Base-by-base conservation (phyloP, 1,140 invertebrate genomes). In the Muscidifurax raptorellus region DNA sequence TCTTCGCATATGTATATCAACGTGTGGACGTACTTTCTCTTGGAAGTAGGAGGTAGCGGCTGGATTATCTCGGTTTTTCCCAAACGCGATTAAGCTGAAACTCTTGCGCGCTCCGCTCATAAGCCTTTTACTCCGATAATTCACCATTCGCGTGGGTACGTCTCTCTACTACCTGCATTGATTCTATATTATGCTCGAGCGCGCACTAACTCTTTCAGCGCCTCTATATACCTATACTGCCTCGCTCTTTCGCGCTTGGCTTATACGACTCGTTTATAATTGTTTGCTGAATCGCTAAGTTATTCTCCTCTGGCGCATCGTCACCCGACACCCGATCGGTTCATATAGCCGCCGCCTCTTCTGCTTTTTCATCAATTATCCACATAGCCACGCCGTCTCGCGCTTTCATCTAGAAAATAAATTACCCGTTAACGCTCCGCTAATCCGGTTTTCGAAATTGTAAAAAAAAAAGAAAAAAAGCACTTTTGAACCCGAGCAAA, bases 1-100 rank as follows among this genome's bases (percentile, higher is more conserved):
- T 69, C 28, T 18, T 27, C 27, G 30, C 1, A 78, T 80, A 83
- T 82, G 80, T 25, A 40, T 30, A 72, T 32, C 69, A 82, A 52
- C 86, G 72, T 36, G 80, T 75, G 75, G 77, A 1, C 3, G 27
- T 52, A 52, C 74, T 80, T 22, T 69, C 27, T 71, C 67, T 71
- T 30, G 9, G 6, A 47, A 69, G 59, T 30, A 66, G 64, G 6
- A 28, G 64, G 15, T 22, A 30, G 12, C 13, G 89, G 85, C 52
- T 77, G 90, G 90, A 92, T 92, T 91, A 92, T 88, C 89, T 90
- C 90, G 89, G 89, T 91, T 92, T 92, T 91, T 91, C 88, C 89
- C 89, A 91, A 91, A 92, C 89, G 88, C 89, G 90, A 92, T 92
- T 92, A 92, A 90, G 87, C 90, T 87, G 88, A 89, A 91, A 90